These are phyloP conservation scores for Drosophila putrida DNA, from an alignment of 2,888 invertebrate species.

Conservation along the genomic window DNA sequence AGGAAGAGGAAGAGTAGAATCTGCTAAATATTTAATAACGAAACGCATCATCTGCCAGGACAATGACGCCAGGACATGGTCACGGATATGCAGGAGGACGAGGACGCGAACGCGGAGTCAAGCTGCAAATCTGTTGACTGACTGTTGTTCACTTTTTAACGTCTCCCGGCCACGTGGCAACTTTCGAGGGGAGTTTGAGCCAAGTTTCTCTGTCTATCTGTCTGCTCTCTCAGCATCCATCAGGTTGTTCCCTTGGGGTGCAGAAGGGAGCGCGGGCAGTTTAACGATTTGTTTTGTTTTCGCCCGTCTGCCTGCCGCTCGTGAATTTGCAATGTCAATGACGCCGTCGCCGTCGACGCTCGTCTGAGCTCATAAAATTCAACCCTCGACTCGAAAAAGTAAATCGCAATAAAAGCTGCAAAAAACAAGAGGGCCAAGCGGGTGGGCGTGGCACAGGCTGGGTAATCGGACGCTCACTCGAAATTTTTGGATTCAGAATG, in stretches of 20 bases:
- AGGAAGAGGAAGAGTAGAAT: neutral
- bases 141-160: conserved; percentile 57
- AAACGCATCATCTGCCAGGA: conserved; percentile 70
- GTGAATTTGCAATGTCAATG: conserved; percentile 76
- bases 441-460: conserved; percentile 27
- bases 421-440: conserved; percentile 12
- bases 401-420: conserved; percentile 75
- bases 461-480: conserved; percentile 11
- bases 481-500: conserved; percentile 16
- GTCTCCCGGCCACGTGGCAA: conserved; percentile 35
- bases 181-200: neutral
- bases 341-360: conserved; percentile 50
- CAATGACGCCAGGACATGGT: conserved; percentile 32
- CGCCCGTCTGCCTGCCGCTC: conserved; percentile 55
- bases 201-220: conserved; percentile 23
- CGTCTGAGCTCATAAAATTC: conserved; percentile 73
- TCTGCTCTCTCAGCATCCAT: conserved; percentile 63
- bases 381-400: conserved; percentile 68
- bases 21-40: conserved; percentile 74
- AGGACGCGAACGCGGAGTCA: conserved; percentile 15
- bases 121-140: conserved; percentile 41
- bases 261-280: conserved; percentile 30
- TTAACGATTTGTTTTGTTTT: conserved; percentile 80
- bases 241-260: conserved; percentile 41
- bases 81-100: neutral